Evolutionary conservation across 2,797 vertebrate species (phyloP).

Genomic region (Otolemur crassicaudatus): DNA sequence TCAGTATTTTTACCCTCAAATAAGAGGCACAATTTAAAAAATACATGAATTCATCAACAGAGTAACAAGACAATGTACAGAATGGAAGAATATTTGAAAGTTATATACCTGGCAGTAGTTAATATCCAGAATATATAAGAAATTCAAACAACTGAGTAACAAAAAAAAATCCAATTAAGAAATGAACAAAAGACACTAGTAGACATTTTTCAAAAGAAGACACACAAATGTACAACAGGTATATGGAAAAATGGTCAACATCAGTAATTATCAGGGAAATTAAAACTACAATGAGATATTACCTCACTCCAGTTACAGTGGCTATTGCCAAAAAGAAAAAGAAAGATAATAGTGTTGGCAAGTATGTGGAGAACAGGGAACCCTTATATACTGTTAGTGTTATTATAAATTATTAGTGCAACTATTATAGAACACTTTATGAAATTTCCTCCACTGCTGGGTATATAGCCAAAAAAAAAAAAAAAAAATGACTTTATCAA

Average conservation of each 20-base stretch:
- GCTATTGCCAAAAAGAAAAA: not conserved
- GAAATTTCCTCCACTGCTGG: not conserved
- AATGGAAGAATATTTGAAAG: not conserved
- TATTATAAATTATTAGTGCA: not conserved
- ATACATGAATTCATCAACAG: not conserved
- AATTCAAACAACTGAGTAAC: not conserved
- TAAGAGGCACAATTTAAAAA: not conserved
- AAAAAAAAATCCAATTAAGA: not conserved
- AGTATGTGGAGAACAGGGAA: not conserved
- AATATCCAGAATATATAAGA: not conserved
- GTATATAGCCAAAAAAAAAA: not conserved
- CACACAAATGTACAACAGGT: not conserved
- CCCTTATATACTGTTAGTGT: not conserved
- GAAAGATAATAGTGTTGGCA: not conserved
- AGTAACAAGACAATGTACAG: not conserved
- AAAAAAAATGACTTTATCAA: not conserved
- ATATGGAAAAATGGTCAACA: not conserved
- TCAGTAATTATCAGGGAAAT: not conserved
- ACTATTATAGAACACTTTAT: not conserved
- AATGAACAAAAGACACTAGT: not conserved
- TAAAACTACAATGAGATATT: not conserved
- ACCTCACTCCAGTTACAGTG: not conserved
- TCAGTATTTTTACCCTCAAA: not conserved
- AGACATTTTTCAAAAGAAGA: not conserved
- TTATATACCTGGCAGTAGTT: not conserved